Evolutionary conservation across 1,140 invertebrate genomes (phyloP), one percentile per base, ranked within the genome.

Genomic region (Caenorhabditis tropicalis): DNA sequence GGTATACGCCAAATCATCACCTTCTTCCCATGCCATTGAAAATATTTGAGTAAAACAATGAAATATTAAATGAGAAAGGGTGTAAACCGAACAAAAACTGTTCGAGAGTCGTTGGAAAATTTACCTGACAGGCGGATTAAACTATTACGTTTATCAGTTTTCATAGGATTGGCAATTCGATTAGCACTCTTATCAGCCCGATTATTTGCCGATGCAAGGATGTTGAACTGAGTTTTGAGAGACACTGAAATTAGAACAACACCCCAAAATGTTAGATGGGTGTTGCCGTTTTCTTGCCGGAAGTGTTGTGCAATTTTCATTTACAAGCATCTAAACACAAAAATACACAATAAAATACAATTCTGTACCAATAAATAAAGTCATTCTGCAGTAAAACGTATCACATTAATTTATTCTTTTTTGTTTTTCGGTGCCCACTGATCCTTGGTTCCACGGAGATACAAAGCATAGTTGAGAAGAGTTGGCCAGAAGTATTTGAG

Each of bases 391-490:
- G 21, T 5, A n/a, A 46, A 15, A 39, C 9, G 16, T 51, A 81
- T 49, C 46, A 56, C 79, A 81, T 51, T 27, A 56, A 33, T 21
- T 51, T 24, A 56, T 21, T 51, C 51, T 31, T 56, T 51, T 27
- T 81, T 81, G 36, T 74, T 58, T 29, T 82, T 82, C 19, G 56
- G 56, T 7, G 82, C 82, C 36, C 56, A 82, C 33, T 82, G 82
- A 29, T 84, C 83, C 29, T 79, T 84, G 9, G 65, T 65, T 43
- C 83, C 83, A 29, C 84, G 53, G 24, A 85, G 82, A 48, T 82
- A 82, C 19, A 85, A 21, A 10, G 81, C 31, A 60, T 85, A 87
- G 82, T 85, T 86, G 74, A 81, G 65, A 21, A 87, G 86, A 21
- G 79, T 82, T 7, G 86, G 86, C 82, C 79, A 82, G 21, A 74